Conservation (phyloP, 2,797 vertebrate genomes). For the Urocyon cinereoargenteus region DNA sequence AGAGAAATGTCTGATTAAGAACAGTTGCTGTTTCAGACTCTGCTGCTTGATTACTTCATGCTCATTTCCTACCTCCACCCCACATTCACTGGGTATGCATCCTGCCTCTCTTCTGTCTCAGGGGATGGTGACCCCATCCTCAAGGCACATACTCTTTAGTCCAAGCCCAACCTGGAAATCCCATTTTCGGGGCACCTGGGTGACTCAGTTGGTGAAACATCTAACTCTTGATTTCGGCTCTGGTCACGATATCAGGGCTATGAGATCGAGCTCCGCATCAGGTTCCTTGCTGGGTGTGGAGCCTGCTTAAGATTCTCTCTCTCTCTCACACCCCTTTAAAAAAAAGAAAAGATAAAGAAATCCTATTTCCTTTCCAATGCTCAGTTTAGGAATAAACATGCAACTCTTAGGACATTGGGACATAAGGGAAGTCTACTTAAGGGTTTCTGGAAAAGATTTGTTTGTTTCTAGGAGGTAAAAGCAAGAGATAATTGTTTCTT, state of each 20-base stretch:
- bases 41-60: background rate
- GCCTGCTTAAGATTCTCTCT: background rate
- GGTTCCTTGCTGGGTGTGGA: background rate
- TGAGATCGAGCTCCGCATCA: background rate
- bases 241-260: background rate
- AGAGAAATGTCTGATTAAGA: background rate
- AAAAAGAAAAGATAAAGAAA: background rate
- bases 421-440: background rate
- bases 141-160: background rate
- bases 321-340: background rate
- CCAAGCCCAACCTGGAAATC: background rate
- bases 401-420: background rate
- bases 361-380: background rate
- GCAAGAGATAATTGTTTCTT: background rate
- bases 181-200: background rate
- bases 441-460: background rate
- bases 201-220: background rate
- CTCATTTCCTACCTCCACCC: background rate
- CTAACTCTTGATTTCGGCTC: background rate
- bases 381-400: background rate
- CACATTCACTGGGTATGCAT: background rate
- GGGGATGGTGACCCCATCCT: background rate
- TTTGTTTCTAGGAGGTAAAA: background rate
- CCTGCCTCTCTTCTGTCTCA: background rate
- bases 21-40: background rate